Percentiles rank a stretch among this genome's conserved stretches.
Conservation (phyloP, 2,797 vertebrate genomes). For the Brachyrhaphis roseni region DNA sequence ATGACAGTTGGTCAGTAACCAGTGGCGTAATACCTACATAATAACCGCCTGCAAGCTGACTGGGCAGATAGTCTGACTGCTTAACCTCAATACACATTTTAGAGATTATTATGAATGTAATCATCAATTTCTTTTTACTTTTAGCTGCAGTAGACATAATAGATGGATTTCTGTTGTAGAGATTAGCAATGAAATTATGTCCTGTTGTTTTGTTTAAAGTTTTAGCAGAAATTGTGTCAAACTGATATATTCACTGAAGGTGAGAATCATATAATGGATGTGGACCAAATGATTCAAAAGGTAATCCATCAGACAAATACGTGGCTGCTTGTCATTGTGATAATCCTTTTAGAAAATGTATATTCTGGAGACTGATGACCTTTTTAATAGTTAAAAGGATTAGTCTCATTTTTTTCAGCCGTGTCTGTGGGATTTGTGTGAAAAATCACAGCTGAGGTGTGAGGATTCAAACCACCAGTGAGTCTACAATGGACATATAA, state of each 20-base stretch:
- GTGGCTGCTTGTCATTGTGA: neutral
- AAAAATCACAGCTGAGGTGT: constrained; percentile 26
- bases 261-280: neutral
- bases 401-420: neutral
- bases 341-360: neutral
- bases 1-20: neutral
- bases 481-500: neutral
- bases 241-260: neutral
- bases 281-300: neutral
- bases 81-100: neutral
- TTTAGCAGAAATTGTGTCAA: neutral
- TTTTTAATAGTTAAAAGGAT: neutral
- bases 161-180: neutral
- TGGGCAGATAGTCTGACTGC: neutral
- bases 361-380: neutral
- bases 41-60: neutral
- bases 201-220: neutral
- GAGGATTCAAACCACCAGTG: constrained; percentile 31
- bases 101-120: neutral
- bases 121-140: neutral
- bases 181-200: neutral
- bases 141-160: neutral
- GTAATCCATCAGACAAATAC: neutral
- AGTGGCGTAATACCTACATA: neutral
- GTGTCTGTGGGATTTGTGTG: constrained; percentile 47